Percentiles rank a stretch among this genome's conserved stretches.
These are phyloP conservation scores for Polyommatus iphigenia DNA, from an alignment of 2,888 invertebrate genomes.

Conservation along the genomic window DNA sequence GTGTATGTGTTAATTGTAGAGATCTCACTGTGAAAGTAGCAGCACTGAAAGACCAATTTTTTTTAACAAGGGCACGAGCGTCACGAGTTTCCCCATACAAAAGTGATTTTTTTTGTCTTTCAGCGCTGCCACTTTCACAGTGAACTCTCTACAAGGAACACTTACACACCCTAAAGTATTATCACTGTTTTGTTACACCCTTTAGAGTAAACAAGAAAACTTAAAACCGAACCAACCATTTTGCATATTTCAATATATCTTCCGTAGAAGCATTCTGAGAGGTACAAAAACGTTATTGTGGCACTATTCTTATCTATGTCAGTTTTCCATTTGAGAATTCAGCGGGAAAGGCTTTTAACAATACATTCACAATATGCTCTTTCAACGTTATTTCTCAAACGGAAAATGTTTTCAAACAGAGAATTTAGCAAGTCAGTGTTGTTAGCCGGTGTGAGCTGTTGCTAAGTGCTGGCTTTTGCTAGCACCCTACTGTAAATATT, in stretches of 20 bases:
- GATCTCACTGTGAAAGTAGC: too few species aligned
- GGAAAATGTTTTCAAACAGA: slow-evolving; percentile 15
- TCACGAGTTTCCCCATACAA: too few species aligned
- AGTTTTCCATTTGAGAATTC: slow-evolving; percentile 31
- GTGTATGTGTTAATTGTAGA: too few species aligned
- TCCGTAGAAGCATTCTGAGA: background rate
- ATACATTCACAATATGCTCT: slow-evolving; percentile 26
- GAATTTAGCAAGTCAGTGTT: slow-evolving; percentile 21
- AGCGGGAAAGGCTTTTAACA: slow-evolving; percentile 26
- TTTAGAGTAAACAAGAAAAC: background rate
- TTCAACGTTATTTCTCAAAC: slow-evolving; percentile 8
- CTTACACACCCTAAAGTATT: too few species aligned
- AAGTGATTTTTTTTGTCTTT: too few species aligned
- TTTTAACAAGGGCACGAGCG: too few species aligned
- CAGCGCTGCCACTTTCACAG: too few species aligned
- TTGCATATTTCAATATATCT: slow-evolving; percentile 29
- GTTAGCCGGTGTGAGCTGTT: background rate
- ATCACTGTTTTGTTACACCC: too few species aligned
- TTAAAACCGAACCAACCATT: background rate
- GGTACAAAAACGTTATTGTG: slow-evolving; percentile 26
- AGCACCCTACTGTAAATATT: background rate
- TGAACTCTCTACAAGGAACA: too few species aligned
- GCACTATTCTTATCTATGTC: slow-evolving; percentile 29
- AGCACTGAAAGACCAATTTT: too few species aligned
- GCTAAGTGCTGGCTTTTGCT: background rate